Evolutionary conservation across 2,113 vertebrate species (phyloP).

Genomic region (Seriola aureovittata): DNA sequence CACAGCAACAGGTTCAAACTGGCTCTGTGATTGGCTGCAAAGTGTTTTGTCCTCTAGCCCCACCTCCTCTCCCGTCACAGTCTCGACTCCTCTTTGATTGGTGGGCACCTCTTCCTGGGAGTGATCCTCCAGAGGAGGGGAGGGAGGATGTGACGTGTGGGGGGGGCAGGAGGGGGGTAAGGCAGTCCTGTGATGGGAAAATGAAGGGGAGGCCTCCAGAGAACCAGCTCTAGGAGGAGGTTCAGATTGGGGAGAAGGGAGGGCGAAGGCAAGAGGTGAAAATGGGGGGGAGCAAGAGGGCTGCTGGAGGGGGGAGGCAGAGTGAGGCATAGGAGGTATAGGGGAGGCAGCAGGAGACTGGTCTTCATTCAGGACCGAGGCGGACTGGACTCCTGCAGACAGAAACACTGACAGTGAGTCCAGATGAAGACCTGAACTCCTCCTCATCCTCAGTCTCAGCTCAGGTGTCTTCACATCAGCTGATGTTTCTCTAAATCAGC

Average conservation of each 20-base stretch:
- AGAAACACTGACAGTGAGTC: too few species aligned
- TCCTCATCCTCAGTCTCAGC: too few species aligned
- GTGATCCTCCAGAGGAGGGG: neutral
- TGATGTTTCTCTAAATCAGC: too few species aligned
- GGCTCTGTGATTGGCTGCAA: slow-evolving; percentile 46
- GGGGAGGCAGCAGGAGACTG: slow-evolving; percentile 1
- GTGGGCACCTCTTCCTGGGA: neutral
- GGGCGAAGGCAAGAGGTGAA: neutral
- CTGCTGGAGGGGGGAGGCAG: slow-evolving; percentile 1
- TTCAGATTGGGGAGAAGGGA: neutral
- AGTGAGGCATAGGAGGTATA: neutral
- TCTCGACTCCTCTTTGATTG: neutral
- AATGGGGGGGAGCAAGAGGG: neutral
- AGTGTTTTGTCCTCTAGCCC: neutral
- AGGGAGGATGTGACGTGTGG: neutral
- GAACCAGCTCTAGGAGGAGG: slow-evolving; percentile 30
- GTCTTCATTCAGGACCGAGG: neutral
- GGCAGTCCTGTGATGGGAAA: slow-evolving; percentile 22
- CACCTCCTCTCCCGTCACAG: neutral
- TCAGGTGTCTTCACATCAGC: too few species aligned
- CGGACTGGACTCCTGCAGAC: slow-evolving; percentile 44
- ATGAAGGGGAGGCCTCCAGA: slow-evolving; percentile 21
- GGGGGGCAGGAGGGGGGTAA: slow-evolving; percentile 23
- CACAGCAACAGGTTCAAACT: neutral
- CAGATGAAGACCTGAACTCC: too few species aligned